Percentiles rank a stretch among this genome's conserved stretches.
Conservation (phyloP, 2,888 invertebrate species). For the Eremobia ochroleuca region DNA sequence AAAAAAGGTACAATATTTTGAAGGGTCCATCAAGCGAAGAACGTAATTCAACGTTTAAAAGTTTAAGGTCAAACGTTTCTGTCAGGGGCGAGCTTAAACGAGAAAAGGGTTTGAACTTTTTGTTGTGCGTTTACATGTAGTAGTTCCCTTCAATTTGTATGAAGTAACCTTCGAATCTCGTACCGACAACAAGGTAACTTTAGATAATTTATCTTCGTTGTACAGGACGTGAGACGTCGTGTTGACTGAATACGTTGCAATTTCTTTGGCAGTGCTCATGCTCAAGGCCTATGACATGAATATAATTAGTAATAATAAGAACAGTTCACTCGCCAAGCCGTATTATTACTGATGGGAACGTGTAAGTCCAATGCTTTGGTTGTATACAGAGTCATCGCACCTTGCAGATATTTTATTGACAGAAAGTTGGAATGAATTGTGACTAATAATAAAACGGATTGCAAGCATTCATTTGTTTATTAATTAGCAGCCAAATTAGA, state of each 20-base stretch:
- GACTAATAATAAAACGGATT: slow-evolving; percentile 25
- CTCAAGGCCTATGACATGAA: slow-evolving; percentile 68
- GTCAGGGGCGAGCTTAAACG: slow-evolving; percentile 65
- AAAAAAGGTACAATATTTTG: slow-evolving; percentile 58
- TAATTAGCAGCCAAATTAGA: slow-evolving; percentile 14
- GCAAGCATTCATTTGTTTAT: slow-evolving; percentile 11
- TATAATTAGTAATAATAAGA: slow-evolving; percentile 63
- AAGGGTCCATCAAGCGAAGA: slow-evolving; percentile 63
- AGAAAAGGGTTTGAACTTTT: slow-evolving; percentile 69
- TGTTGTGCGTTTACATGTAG: slow-evolving; percentile 40
- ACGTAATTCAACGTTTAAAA: slow-evolving; percentile 64
- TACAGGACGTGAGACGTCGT: slow-evolving; percentile 61
- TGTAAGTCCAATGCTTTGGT: slow-evolving; percentile 37
- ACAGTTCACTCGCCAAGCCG: slow-evolving; percentile 46
- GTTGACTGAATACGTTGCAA: slow-evolving; percentile 66
- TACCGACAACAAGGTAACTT: slow-evolving; percentile 64
- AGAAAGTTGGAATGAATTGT: slow-evolving; percentile 19
- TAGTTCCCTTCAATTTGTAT: slow-evolving; percentile 67
- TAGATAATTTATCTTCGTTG: slow-evolving; percentile 72
- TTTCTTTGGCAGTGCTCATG: slow-evolving; percentile 71
- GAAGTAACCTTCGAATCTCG: slow-evolving; percentile 65
- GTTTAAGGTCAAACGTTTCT: slow-evolving; percentile 69
- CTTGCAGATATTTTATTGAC: slow-evolving; percentile 17
- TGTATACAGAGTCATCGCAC: slow-evolving; percentile 32
- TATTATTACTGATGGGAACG: slow-evolving; percentile 52